Evolutionary conservation across 2,797 vertebrate genomes (phyloP), one percentile per base, ranked within the genome.

Genomic region (Distichodus sexfasciatus): DNA sequence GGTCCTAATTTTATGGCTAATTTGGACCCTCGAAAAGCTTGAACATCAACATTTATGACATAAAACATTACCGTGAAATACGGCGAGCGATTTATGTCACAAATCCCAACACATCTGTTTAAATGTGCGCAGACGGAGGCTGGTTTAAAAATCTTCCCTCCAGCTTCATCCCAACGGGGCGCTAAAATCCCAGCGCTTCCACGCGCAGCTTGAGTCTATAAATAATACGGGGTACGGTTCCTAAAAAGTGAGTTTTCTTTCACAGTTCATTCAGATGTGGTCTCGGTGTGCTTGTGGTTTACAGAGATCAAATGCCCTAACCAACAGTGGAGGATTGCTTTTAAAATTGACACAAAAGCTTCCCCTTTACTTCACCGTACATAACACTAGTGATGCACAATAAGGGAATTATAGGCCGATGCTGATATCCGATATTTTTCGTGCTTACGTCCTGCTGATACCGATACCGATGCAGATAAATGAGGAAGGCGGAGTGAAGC

Each of bases 81-180:
- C 83, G 61, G 68, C 48, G 14, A 82, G 80, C 83, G 83, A 90
- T 89, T 88, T 86, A 87, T 76, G 78, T 62, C 43, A 50, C 63
- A 57, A 76, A 59, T 65, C 60, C 81, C 77, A 81, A 59, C 57
- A 87, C 87, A 88, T 90, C 85, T 90, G 88, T 86, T 88, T 81
- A 86, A 87, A 87, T 81, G 76, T 51, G 24, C 76, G 79, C 50
- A 50, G 81, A 80, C 41, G 57, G 71, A 82, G 74, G 41, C 79
- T 72, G 76, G 75, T 77, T 80, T 76, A 81, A 82, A 84, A 66
- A 69, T n/a, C 78, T 78, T 78, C 76, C 51, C 2, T 35, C 40
- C 63, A 76, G 73, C 71, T 58, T 55, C 75, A 81, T 82, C 31
- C 5, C 50, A 71, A n/a, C n/a, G 79, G 62, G 72, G 59, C 72